Conservation (phyloP, 1,140 invertebrate species). For the Ceratina calcarata region DNA sequence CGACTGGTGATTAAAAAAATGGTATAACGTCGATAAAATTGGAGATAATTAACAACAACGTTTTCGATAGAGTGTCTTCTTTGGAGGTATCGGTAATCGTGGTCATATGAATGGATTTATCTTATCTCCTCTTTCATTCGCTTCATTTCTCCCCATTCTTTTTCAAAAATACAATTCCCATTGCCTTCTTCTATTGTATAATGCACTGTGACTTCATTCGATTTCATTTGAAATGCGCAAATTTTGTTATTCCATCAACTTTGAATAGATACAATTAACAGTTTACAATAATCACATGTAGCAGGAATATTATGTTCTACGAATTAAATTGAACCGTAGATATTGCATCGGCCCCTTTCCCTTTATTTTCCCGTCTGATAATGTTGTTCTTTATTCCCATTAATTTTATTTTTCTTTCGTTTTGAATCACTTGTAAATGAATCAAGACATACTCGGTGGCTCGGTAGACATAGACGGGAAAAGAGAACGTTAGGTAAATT, state of each 20-base stretch:
- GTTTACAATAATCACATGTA: constrained; percentile 31
- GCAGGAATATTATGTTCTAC: constrained; percentile 36
- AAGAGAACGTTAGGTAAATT: constrained; percentile 39
- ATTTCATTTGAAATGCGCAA: constrained; percentile 12
- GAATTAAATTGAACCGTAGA: background rate
- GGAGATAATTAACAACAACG: constrained; percentile 59
- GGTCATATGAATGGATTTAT: constrained; percentile 50
- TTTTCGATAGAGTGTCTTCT: constrained; percentile 53
- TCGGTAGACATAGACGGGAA: constrained; percentile 42
- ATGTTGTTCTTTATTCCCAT: background rate
- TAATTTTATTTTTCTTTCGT: background rate
- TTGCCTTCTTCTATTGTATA: constrained; percentile 21
- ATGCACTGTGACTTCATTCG: constrained; percentile 12
- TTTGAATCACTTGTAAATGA: constrained; percentile 9
- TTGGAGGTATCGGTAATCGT: constrained; percentile 63
- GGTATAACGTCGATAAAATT: constrained; percentile 60
- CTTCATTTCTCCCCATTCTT: constrained; percentile 12
- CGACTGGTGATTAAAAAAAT: constrained; percentile 51
- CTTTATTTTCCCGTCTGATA: background rate
- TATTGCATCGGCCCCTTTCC: background rate
- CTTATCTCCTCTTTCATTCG: background rate
- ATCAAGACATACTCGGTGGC: constrained; percentile 33
- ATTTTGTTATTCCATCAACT: constrained; percentile 16
- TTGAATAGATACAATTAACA: constrained; percentile 22
- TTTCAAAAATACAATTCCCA: constrained; percentile 58